Evolutionary conservation across 2,797 vertebrate species (phyloP).

Genomic region (Betta splendens): DNA sequence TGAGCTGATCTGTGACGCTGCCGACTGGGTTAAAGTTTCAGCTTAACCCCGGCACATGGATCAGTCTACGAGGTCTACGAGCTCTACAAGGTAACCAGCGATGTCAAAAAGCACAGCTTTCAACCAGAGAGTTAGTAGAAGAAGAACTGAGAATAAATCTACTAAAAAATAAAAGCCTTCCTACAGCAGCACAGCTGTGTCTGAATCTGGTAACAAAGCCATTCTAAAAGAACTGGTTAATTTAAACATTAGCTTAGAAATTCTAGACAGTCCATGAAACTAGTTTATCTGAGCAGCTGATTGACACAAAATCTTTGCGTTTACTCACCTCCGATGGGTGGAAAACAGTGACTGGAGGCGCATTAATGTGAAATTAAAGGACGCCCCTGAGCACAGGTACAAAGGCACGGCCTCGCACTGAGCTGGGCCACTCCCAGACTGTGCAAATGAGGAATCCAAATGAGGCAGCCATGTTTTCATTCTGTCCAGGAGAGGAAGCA

Average conservation of each 20-base stretch:
- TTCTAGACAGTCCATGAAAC: too few relatives aligned
- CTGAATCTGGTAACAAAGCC: too few relatives aligned
- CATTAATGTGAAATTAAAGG: conserved; percentile 11
- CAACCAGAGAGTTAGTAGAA: background rate
- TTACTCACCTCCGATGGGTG: conserved; percentile 65
- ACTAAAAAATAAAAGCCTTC: conserved; percentile 1
- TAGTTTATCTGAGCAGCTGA: background rate
- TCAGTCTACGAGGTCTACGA: too few relatives aligned
- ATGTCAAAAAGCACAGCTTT: conserved; percentile 20
- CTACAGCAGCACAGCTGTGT: background rate
- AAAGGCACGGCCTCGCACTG: conserved; percentile 2
- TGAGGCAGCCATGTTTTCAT: conserved; percentile 33
- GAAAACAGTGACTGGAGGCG: conserved; percentile 8
- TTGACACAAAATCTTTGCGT: background rate
- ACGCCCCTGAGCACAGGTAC: conserved; percentile 4
- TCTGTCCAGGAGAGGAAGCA: background rate
- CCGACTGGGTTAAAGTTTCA: conserved; percentile 62
- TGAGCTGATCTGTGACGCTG: conserved; percentile 51
- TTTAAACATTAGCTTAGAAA: background rate
- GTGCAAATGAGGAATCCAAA: conserved; percentile 74
- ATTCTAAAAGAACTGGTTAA: background rate
- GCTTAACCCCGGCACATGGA: conserved; percentile 59
- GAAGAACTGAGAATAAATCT: background rate
- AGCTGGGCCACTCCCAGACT: conserved; percentile 62
- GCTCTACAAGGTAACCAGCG: conserved; percentile 35